Base-by-base conservation (phyloP, 2,113 vertebrate species). In the Pseudolaguvia tuberculata region DNA sequence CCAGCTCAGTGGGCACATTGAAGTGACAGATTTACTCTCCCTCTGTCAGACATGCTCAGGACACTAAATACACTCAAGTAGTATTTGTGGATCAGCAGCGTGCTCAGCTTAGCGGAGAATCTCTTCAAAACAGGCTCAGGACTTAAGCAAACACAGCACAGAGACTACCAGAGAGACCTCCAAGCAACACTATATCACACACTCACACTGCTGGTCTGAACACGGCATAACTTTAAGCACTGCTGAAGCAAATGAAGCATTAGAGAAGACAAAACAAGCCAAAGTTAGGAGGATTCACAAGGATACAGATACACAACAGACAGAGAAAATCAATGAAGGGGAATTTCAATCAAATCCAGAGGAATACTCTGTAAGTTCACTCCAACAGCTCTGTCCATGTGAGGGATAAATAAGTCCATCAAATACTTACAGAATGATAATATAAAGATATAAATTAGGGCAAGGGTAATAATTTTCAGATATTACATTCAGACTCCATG, bases 1-100 rank as follows among this genome's bases (percentile, higher is more conserved):
- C 87, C 84, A 85, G 86, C 82, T 89, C 86, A 87, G 78, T 88
- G 86, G 85, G 82, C 88, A 82, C 79, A 86, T 90, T 88, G 85
- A 87, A 85, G 45, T 77, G 82, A 81, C 84, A 87, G 81, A 86
- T 86, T 86, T 85, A 61, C 83, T 73, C 79, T 80, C 79, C 29
- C 53, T 78, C 81, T 79, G 83, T 78, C 83, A 82, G 81, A 79
- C 66, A 76, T 83, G 83, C 71, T 52, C 75, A 39, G 86, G 87
- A 88, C 87, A 83, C 80, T 59, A 76, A 82, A 78, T 72, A 76
- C 80, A 82, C 81, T 85, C 75, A 47, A 77, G 80, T 79, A 81
- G 39, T 42, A 86, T 80, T 47, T 78, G 76, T 66, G 70, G 66
- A 65, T 75, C 9, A 20, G 39, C 25, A 69, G 78, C 79, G 53